These are phyloP conservation scores for Ectemnius continuus DNA, from an alignment of 2,888 invertebrate species.

Conservation along the genomic window DNA sequence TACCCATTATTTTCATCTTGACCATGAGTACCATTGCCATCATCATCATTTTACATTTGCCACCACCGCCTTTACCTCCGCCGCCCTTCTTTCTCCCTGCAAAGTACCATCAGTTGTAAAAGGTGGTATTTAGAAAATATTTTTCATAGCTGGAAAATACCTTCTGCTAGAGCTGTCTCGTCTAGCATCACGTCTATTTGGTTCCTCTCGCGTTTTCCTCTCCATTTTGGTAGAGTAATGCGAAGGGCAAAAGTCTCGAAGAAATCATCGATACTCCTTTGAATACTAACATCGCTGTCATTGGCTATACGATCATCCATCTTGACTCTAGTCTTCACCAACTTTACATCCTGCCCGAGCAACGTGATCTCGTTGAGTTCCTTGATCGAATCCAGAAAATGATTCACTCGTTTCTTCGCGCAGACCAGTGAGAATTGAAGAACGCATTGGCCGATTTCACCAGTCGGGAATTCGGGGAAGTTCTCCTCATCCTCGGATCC, in stretches of 20 bases:
- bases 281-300: constrained; percentile 76
- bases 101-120: constrained; percentile 25
- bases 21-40: constrained; percentile 83
- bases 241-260: constrained; percentile 81
- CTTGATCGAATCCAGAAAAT: constrained; percentile 81
- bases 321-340: constrained; percentile 76
- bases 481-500: constrained; percentile 69
- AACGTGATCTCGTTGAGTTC: constrained; percentile 80
- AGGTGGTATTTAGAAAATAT: background rate
- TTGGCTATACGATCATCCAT: constrained; percentile 58
- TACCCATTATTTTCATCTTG: constrained; percentile 82
- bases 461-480: constrained; percentile 80
- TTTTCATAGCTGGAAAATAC: constrained; percentile 43
- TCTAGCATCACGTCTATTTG: constrained; percentile 74
- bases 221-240: constrained; percentile 70
- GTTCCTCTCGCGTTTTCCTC: constrained; percentile 67
- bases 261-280: constrained; percentile 80
- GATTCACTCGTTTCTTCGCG: constrained; percentile 80
- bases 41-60: constrained; percentile 83
- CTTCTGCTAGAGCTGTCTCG: constrained; percentile 69
- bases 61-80: constrained; percentile 67
- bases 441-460: constrained; percentile 78
- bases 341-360: constrained; percentile 80
- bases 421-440: constrained; percentile 81
- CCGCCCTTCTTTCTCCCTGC: constrained; percentile 75